Evolutionary conservation across 1,140 invertebrate genomes (phyloP).

Genomic region (Apis florea): DNA sequence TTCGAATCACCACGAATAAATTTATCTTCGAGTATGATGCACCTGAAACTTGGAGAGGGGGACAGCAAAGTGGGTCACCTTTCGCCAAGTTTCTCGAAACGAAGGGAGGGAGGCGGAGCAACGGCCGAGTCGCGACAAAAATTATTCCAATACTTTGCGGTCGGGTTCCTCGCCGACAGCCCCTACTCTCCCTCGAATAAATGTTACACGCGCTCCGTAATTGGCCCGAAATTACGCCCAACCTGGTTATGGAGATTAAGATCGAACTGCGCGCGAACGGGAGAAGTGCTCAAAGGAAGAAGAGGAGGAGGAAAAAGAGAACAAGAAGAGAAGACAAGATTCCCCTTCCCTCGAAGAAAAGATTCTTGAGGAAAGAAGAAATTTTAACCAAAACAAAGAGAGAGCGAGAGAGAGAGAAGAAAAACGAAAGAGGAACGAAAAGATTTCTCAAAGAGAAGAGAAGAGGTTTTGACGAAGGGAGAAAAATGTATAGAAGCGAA

Average conservation of each 20-base stretch:
- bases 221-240: constrained; percentile 25
- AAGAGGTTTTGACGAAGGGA: too few relatives aligned
- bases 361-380: background rate
- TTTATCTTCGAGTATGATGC: background rate
- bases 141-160: background rate
- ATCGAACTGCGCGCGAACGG: constrained; percentile 4
- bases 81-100: background rate
- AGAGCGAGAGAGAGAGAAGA: too few relatives aligned
- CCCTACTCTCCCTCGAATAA: constrained; percentile 6
- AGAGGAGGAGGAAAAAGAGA: background rate
- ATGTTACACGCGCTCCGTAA: constrained; percentile 21
- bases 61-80: background rate
- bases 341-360: background rate
- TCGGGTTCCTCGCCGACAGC: background rate
- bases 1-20: background rate
- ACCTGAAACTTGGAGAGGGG: background rate
- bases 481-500: too few relatives aligned
- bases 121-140: background rate
- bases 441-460: too few relatives aligned
- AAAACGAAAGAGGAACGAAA: too few relatives aligned
- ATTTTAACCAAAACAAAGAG: too few relatives aligned
- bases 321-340: background rate
- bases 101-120: background rate
- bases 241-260: constrained; percentile 28
- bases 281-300: background rate